Evolutionary conservation across 1,140 invertebrate genomes (phyloP), one percentile per base, ranked within the genome.

Genomic region (Aphis gossypii): DNA sequence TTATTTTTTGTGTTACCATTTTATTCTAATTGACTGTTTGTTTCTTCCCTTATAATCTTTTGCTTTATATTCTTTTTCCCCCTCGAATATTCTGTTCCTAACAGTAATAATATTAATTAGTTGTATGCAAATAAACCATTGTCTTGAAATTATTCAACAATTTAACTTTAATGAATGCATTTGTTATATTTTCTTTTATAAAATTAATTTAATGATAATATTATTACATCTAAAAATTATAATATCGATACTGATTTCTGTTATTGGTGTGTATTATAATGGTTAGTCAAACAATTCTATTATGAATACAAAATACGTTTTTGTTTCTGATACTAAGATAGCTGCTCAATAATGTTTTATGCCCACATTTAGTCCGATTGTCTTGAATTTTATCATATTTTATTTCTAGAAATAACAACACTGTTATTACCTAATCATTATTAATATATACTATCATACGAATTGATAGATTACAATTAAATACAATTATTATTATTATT

Each of bases 1-100:
- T 86, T 93, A 93, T 93, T 93, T 88, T 84, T 86, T 93, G 48
- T 56, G 92, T 93, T 93, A 93, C 92, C 92, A 93, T 93, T 93
- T 93, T 93, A 93, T 93, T 48, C 82, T 93, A 93, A 93, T 86
- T 84, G 48, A 93, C 82, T 68, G 82, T 84, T 93, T 51, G 76
- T 93, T 84, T 93, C 92, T 93, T 84, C 51, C 25, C 35, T n/a
- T 92, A 56, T 84, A 56, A 41, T 41, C 48, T 84, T 84, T 93
- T 86, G 46, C 48, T 83, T 54, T 93, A 86, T 83, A 41, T n/a
- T 20, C 21, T 18, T 54, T 51, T 90, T 44, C 41, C n/a, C 46
- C 21, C 23, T 84, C 25, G 20, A 93, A 83, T 54, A 41, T 93
- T 93, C 92, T 93, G 92, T 93, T 93, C 92, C 92, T 93, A 93